phyloP scores from a whole-genome alignment of 2,888 invertebrate genomes.

The Sesia bembeciformis region DNA sequence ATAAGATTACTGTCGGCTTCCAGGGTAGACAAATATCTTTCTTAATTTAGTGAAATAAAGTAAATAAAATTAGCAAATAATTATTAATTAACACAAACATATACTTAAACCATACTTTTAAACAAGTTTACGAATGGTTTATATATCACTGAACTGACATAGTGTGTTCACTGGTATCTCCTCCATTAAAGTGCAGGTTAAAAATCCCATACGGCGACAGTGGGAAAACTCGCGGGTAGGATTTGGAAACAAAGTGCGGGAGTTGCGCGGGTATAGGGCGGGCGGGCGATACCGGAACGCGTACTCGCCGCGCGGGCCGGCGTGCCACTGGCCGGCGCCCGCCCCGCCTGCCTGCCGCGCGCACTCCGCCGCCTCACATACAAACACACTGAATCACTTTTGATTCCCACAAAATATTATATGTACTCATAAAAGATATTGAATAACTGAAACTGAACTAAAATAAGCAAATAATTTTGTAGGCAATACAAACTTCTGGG shows the following conservation, averaged over 20 bases:
- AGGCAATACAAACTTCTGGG: not conserved
- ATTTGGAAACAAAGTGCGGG: not conserved
- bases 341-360: slow-evolving; percentile 28
- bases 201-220: not conserved
- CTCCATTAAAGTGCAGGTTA: not conserved
- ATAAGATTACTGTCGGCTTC: too few species aligned
- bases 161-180: not conserved
- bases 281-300: slow-evolving; percentile 27
- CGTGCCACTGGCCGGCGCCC: slow-evolving; percentile 46
- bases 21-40: too few species aligned
- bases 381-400: not conserved
- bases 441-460: not conserved
- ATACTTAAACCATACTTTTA: too few species aligned
- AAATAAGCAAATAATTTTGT: slow-evolving; percentile 4
- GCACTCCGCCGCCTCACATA: slow-evolving; percentile 23
- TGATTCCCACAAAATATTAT: not conserved
- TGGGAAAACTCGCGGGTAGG: not conserved
- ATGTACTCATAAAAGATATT: not conserved
- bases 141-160: not conserved
- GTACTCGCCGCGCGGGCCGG: slow-evolving; percentile 45
- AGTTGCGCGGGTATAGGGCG: slow-evolving; percentile 11
- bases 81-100: too few species aligned
- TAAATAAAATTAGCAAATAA: too few species aligned
- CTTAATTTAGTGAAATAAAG: too few species aligned
- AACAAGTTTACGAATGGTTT: not conserved